Evolutionary conservation across 2,888 invertebrate genomes (phyloP), one percentile per base, ranked within the genome.

Genomic region (Rambutsinella grinnellia): DNA sequence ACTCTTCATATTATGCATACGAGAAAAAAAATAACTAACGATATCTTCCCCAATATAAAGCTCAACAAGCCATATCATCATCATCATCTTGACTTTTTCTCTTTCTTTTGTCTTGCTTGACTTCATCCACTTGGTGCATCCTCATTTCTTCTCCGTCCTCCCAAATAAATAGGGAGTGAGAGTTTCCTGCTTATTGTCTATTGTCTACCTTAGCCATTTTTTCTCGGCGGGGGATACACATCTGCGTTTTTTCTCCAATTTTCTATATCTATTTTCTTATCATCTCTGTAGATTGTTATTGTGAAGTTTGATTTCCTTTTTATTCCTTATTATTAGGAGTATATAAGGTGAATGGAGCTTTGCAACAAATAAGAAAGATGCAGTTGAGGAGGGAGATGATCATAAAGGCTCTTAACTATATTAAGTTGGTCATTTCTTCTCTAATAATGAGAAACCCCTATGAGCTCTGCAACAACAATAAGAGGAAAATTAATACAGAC

Each of bases 51-150:
- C 6, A 54, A 70, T 62, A 62, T 61, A 49, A 36, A 71, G 60
- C 49, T 76, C 76, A 76, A 76, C 76, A 76, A 76, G 76, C 62
- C 76, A 67, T 71, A 76, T 76, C 71, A 62, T 58, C 36, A 49
- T 70, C 56, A 70, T 63, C 70, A 76, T 76, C 75, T 51, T 70
- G 69, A 76, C 76, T 76, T 76, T 69, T 72, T 65, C 57, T 57
- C 28, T 26, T 26, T 24, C 71, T 51, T 76, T 76, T 76, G 76
- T 76, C 66, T 76, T 76, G 76, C 76, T 66, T 76, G 76, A 76
- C 76, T 76, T 76, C 66, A 76, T 76, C 76, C 65, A 71, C 71
- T 76, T 58, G 51, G 66, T 76, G 66, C 70, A 66, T 66, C 70
- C 36, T 24, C 24, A 13, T 21, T 57, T 54, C 51, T 70, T 54